These are phyloP conservation scores for Nothocercus nigrocapillus DNA, from an alignment of 2,113 vertebrate species.

Conservation along the genomic window DNA sequence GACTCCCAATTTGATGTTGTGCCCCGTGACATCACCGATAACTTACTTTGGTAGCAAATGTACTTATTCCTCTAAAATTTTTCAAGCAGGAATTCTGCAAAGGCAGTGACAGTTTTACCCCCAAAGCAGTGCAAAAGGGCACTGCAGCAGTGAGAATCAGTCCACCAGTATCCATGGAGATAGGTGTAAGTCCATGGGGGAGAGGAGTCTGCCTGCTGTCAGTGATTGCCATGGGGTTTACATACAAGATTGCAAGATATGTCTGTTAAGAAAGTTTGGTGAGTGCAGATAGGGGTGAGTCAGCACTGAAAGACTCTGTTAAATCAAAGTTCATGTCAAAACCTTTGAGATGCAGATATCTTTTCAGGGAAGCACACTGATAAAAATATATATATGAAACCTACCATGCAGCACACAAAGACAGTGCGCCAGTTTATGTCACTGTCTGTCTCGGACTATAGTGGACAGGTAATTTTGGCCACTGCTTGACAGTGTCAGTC, in stretches of 20 bases:
- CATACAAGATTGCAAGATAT: neutral
- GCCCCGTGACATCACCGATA: neutral
- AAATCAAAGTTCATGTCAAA: neutral
- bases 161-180: neutral
- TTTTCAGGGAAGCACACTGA: neutral
- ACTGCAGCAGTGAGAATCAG: neutral
- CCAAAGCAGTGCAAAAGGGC: neutral
- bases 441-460: fast-evolving
- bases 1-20: neutral
- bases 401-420: fast-evolving
- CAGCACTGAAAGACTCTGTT: neutral
- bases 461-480: neutral
- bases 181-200: neutral
- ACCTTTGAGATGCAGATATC: neutral
- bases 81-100: neutral
- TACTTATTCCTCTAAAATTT: neutral
- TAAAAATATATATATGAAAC: neutral
- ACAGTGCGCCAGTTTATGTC: fast-evolving
- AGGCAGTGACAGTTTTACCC: neutral
- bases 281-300: fast-evolving
- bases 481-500: neutral
- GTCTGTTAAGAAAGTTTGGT: neutral
- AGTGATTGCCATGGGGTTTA: neutral
- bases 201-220: neutral
- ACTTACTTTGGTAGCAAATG: neutral